phyloP scores from a whole-genome alignment of 2,888 invertebrate genomes.

The Lepidonotus clava region DNA sequence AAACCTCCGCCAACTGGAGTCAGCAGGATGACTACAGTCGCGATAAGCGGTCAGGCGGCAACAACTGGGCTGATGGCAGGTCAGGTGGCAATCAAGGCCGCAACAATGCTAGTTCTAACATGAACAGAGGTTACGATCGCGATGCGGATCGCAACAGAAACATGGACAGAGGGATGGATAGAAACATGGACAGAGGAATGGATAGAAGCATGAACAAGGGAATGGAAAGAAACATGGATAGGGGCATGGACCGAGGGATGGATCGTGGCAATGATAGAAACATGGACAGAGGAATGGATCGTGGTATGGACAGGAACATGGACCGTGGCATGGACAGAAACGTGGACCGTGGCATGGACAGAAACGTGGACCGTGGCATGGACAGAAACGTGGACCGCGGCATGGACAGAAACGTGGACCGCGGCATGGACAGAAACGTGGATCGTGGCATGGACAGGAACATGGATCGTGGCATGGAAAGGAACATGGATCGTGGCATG shows the following conservation, averaged over 20 bases:
- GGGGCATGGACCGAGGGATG: not conserved
- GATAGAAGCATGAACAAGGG: conserved; percentile 38
- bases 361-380: conserved; percentile 4
- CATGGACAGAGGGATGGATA: conserved; percentile 26
- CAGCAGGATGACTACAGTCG: not conserved
- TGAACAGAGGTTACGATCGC: not conserved
- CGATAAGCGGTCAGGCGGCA: not conserved
- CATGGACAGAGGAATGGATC: conserved; percentile 9
- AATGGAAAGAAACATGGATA: conserved; percentile 41
- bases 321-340: conserved; percentile 11
- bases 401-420: not conserved
- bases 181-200: conserved; percentile 33
- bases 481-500: conserved; percentile 21
- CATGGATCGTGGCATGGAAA: conserved; percentile 22
- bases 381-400: not conserved
- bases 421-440: conserved; percentile 1
- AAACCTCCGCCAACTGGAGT: conserved; percentile 23
- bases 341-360: not conserved
- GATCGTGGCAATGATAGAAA: not conserved
- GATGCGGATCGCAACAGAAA: not conserved
- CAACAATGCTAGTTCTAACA: not conserved
- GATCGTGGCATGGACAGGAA: conserved; percentile 6
- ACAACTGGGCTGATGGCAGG: not conserved
- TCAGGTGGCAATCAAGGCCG: not conserved
- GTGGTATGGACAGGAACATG: not conserved